Percentiles rank a stretch among this genome's conserved stretches.
Conservation (phyloP, 2,888 invertebrate species). For the Ophion costatus region DNA sequence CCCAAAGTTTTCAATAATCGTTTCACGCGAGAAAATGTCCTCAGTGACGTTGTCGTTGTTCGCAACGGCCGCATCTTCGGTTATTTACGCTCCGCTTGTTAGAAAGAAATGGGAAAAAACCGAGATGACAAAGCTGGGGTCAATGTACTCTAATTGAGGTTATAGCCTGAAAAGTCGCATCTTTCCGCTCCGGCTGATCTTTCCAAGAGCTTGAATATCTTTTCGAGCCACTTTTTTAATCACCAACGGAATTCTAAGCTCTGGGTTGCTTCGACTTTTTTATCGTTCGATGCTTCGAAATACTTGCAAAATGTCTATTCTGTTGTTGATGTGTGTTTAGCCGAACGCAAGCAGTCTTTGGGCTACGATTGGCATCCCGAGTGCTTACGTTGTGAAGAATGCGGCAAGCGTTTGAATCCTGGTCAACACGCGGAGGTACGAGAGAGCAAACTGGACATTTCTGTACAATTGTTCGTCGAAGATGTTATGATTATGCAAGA, state of each 20-base stretch:
- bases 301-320: background rate
- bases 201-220: background rate
- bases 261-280: conserved; percentile 6
- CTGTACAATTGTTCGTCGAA: background rate
- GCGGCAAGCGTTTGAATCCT: conserved; percentile 91
- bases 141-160: conserved; percentile 71
- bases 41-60: background rate
- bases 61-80: background rate
- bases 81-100: background rate
- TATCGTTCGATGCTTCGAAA: background rate
- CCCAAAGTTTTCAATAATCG: conserved; percentile 34
- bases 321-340: conserved; percentile 83
- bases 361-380: conserved; percentile 95
- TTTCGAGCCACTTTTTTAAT: background rate
- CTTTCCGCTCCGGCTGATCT: background rate
- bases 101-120: conserved; percentile 17
- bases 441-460: conserved; percentile 7
- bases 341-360: conserved; percentile 93
- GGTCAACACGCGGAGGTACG: conserved; percentile 91
- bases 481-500: background rate
- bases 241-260: background rate
- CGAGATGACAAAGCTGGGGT: conserved; percentile 57
- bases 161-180: conserved; percentile 50
- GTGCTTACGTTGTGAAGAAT: conserved; percentile 92
- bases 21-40: background rate